Evolutionary conservation across 2,888 invertebrate genomes (phyloP), one percentile per base, ranked within the genome.

Genomic region (Xestia sexstrigata): DNA sequence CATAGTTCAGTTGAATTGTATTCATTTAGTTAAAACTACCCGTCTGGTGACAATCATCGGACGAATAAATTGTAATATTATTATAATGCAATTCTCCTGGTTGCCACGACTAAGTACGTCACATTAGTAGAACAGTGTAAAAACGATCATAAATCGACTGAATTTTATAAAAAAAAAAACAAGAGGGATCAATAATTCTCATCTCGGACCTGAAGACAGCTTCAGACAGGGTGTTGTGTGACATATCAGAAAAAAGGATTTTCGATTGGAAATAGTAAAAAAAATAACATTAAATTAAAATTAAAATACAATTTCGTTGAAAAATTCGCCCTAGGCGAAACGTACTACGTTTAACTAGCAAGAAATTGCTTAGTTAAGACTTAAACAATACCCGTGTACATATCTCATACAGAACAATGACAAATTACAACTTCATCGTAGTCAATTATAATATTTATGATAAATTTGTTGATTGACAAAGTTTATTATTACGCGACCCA

Each of bases 141-240:
- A 78, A 79, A 88, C 84, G 86, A 81, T 87, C 86, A 89, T 80
- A 82, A 90, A 90, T 91, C 85, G 94, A 94, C 94, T 94, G 94
- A 94, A 88, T 93, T 92, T 90, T 89, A 87, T 91, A 92, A 42
- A 65, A 63, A 39, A 39, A 39, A 84, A 90, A 89, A 87, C 90
- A 91, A n/a, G 91, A 90, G 94, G 95, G 95, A 95, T 92, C 95
- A 95, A 93, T 90, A 92, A 91, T 91, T 93, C 90, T 93, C 92
- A 93, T 91, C 89, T 92, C 89, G 91, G 91, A 93, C 91, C 90
- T 91, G 93, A 91, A 91, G 89, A 89, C 92, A 93, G 92, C 90
- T 92, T 92, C 91, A 91, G 91, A 95, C 95, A 95, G 95, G 95
- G 95, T 95, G 92, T 93, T 92, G 92, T 92, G 89, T 92, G 91